These are phyloP conservation scores for Alviniconcha strummeri DNA, from an alignment of 2,888 invertebrate species.

Conservation along the genomic window DNA sequence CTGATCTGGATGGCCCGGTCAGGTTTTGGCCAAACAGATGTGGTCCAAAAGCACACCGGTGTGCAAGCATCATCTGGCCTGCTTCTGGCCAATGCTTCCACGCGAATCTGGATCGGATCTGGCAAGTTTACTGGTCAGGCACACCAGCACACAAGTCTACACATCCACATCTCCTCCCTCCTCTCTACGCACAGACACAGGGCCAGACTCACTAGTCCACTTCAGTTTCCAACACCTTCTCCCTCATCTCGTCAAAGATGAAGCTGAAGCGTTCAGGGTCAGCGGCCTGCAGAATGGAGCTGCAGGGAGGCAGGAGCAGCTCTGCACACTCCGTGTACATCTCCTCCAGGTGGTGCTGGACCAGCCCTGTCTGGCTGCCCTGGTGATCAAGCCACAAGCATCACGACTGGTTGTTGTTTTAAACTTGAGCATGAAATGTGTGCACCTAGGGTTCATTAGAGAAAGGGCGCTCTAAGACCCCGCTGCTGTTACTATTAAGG, in stretches of 20 bases:
- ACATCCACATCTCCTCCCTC: neutral
- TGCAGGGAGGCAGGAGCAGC: neutral
- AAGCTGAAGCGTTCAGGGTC: neutral
- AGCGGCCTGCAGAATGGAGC: neutral
- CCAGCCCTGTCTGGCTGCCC: conserved; percentile 19
- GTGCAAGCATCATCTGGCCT: too few relatives aligned
- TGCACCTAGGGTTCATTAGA: too few relatives aligned
- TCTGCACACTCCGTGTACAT: conserved; percentile 27
- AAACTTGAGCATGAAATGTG: too few relatives aligned
- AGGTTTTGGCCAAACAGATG: too few relatives aligned
- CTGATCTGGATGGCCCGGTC: too few relatives aligned
- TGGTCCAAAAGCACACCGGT: too few relatives aligned
- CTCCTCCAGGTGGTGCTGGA: conserved; percentile 11
- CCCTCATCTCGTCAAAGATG: conserved; percentile 19
- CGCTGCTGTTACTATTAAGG: too few relatives aligned
- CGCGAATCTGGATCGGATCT: too few relatives aligned
- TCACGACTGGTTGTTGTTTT: neutral
- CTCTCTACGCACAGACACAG: neutral
- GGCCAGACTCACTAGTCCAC: conserved; percentile 22
- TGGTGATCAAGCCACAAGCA: neutral
- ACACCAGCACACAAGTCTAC: neutral
- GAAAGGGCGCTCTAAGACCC: too few relatives aligned
- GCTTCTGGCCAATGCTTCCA: too few relatives aligned
- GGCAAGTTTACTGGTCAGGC: neutral
- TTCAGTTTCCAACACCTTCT: conserved; percentile 26